Evolutionary conservation across 2,113 vertebrate genomes (phyloP), one percentile per base, ranked within the genome.

Genomic region (Eulemur rufifrons): DNA sequence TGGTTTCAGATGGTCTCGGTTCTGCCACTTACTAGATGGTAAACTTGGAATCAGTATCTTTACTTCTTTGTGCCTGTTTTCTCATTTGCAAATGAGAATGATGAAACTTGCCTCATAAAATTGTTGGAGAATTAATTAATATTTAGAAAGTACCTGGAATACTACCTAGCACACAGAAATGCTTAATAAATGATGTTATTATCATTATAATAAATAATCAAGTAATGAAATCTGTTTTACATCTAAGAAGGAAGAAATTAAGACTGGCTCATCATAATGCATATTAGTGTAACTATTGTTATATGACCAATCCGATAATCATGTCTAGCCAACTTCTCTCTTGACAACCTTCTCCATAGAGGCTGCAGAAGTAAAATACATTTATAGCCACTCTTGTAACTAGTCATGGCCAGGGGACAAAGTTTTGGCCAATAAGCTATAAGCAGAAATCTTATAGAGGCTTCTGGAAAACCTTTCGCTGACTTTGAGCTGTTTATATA

Each of bases 401-500:
- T 27, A 78, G 32, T 17, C 50, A 66, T 80, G 42, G 61, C n/a
- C 29, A 82, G 12, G 34, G 71, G 45, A 91, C 66, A 89, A 90
- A 89, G 59, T 82, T 84, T 85, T 84, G 64, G 13, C n/a, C 47
- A 82, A 61, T 29, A 83, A 86, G 17, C 8, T 74, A 3, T 59
- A 77, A 78, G 77, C 66, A 97, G 59, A 95, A 74, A 92, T 81
- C 59, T 91, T 59, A 68, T 68, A 63, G 64, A 61, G 37, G 5
- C 71, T 96, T 96, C 94, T 92, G 82, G 82, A 82, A 92, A 94
- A 77, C 1, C 27, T 78, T 93, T 78, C 69, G 54, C 61, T 95
- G 50, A 80, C 84, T 92, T 64, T 76, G 42, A 91, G 42, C 14
- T 96, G 86, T 97, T 97, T 97, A 95, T 56, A 95, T 95, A 86